Evolutionary conservation across 2,888 invertebrate species (phyloP).

Genomic region (Automeris io): DNA sequence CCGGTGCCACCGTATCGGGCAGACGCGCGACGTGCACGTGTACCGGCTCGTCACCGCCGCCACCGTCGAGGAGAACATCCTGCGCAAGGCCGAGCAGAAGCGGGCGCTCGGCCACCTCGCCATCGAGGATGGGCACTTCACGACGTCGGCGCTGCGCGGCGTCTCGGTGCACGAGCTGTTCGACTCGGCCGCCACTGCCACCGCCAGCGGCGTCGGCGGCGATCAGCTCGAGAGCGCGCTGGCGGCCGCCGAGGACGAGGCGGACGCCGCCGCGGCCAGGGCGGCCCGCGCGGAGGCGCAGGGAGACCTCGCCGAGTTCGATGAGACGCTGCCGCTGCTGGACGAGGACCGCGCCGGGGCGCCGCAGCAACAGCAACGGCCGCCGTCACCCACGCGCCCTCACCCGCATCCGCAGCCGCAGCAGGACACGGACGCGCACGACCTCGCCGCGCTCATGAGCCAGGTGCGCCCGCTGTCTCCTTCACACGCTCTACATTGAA

Average conservation of each 20-base stretch:
- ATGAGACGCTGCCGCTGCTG: constrained; percentile 94
- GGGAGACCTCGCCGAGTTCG: constrained; percentile 95
- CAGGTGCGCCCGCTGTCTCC: constrained; percentile 28
- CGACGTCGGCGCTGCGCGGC: constrained; percentile 95
- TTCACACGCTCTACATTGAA: no score
- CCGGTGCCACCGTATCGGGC: constrained; percentile 98
- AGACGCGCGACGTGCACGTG: constrained; percentile 99
- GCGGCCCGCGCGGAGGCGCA: constrained; percentile 93
- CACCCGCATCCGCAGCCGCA: constrained; percentile 20
- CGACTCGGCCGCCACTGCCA: constrained; percentile 85
- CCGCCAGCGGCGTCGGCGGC: constrained; percentile 42
- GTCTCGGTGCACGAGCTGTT: constrained; percentile 80
- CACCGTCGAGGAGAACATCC: constrained; percentile 99
- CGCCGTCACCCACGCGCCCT: constrained; percentile 10
- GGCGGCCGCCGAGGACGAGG: constrained; percentile 95
- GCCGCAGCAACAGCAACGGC: constrained; percentile 15
- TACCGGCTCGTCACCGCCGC: constrained; percentile 97
- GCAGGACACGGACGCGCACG: constrained; percentile 26
- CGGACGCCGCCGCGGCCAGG: constrained; percentile 93
- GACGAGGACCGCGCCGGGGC: constrained; percentile 79
- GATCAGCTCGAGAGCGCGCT: constrained; percentile 86
- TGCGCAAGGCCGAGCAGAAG: constrained; percentile 99
- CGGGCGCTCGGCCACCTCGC: constrained; percentile 96
- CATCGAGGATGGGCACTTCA: constrained; percentile 99
- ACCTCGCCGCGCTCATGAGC: constrained; percentile 46